A percentile compares a stretch with the other conserved stretches of the same genome.
Conservation (phyloP, 1,140 invertebrate species). For the Lasioglossum albipes region DNA sequence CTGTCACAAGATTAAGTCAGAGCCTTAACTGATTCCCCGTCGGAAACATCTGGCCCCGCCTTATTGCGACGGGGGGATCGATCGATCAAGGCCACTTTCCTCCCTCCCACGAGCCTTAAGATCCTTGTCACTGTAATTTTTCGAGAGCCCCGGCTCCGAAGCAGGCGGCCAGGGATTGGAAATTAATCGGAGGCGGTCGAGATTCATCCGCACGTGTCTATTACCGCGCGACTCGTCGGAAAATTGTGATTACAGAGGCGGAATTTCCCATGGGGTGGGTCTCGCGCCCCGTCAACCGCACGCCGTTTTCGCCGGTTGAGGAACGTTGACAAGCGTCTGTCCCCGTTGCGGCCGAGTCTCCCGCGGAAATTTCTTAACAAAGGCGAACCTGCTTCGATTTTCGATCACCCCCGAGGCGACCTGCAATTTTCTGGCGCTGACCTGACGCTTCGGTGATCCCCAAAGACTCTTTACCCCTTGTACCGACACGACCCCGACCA, state of each 20-base stretch:
- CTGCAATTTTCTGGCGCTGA: slow-evolving; percentile 23
- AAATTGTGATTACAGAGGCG: neutral
- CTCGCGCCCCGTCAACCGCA: neutral
- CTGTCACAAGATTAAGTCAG: too few relatives aligned
- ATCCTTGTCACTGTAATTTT: neutral
- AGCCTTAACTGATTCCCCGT: too few relatives aligned
- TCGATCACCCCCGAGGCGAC: neutral
- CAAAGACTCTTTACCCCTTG: neutral
- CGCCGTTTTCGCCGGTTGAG: too few relatives aligned
- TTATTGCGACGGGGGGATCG: neutral
- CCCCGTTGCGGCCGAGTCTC: too few relatives aligned
- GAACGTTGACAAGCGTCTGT: neutral
- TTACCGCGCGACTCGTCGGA: neutral
- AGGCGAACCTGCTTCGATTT: slow-evolving; percentile 12
- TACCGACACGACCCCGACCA: neutral
- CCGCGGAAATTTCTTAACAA: too few relatives aligned
- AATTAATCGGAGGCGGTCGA: neutral
- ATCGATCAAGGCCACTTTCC: neutral
- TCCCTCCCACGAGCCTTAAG: neutral
- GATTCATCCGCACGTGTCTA: neutral
- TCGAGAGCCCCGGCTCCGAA: neutral
- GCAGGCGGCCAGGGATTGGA: neutral
- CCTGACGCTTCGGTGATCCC: slow-evolving; percentile 33
- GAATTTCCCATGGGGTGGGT: neutral
- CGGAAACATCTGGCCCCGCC: neutral